Percentiles rank a stretch among this genome's conserved stretches.
These are phyloP conservation scores for Tenualosa thibaudeaui DNA, from an alignment of 2,797 vertebrate genomes.

Conservation along the genomic window DNA sequence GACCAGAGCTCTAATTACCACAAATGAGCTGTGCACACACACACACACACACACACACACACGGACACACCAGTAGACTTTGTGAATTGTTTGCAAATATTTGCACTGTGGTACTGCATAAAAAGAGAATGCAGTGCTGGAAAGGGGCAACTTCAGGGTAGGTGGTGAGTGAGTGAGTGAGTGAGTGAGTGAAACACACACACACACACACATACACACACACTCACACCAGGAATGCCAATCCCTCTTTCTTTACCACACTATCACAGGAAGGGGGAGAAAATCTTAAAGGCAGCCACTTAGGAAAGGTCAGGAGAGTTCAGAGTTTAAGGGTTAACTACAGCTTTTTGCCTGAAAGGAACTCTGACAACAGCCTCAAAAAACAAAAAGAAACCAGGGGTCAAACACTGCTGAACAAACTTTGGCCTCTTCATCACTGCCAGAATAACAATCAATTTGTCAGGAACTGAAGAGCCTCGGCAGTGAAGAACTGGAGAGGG, in stretches of 20 bases:
- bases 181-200: constrained; percentile 30
- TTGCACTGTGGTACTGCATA: constrained; percentile 61
- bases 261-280: neutral
- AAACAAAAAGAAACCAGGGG: constrained; percentile 53
- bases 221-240: constrained; percentile 10
- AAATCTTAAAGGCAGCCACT: constrained; percentile 62
- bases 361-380: constrained; percentile 71
- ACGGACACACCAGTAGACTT: constrained; percentile 3
- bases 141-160: constrained; percentile 43
- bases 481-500: constrained; percentile 28
- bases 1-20: constrained; percentile 62
- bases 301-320: constrained; percentile 61
- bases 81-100: constrained; percentile 69
- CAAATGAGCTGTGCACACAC: constrained; percentile 65
- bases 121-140: constrained; percentile 49
- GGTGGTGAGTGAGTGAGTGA: constrained; percentile 33
- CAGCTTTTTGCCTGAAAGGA: constrained; percentile 65
- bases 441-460: constrained; percentile 67
- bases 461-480: constrained; percentile 31
- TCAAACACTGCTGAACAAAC: constrained; percentile 62
- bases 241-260: constrained; percentile 54
- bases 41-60: constrained; percentile 43
- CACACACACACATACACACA: neutral
- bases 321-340: constrained; percentile 76
- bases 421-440: constrained; percentile 61